Percentiles rank a stretch among this genome's conserved stretches.
Conservation (phyloP, 2,797 vertebrate species). For the Hyperoplus immaculatus region DNA sequence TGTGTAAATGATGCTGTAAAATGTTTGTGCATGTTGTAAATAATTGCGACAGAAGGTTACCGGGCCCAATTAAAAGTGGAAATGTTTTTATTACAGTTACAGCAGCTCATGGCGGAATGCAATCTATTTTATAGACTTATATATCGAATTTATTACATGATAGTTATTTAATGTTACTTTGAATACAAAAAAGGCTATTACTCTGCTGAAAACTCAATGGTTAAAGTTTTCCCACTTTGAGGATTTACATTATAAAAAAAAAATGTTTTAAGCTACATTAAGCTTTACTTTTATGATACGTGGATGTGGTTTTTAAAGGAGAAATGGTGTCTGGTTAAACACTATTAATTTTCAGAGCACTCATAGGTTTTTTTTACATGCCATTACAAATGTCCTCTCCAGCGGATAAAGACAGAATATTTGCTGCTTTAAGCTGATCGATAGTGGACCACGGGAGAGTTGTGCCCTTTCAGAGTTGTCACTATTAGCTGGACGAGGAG, state of each 20-base stretch:
- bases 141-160: conserved; percentile 6
- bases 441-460: conserved; percentile 67
- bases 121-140: conserved; percentile 1
- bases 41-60: conserved; percentile 16
- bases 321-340: conserved; percentile 17
- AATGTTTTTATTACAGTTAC: conserved; percentile 13
- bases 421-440: conserved; percentile 61
- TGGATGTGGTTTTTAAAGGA: not conserved
- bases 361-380: conserved; percentile 28
- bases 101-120: conserved; percentile 20
- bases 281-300: conserved; percentile 11
- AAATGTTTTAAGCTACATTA: conserved; percentile 20
- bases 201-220: no score
- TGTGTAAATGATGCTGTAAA: not conserved
- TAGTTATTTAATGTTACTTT: conserved; percentile 12
- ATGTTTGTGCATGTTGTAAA: conserved; percentile 1
- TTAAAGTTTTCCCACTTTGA: not conserved
- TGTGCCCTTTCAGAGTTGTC: conserved; percentile 61
- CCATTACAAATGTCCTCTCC: conserved; percentile 54
- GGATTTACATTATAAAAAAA: conserved; percentile 12
- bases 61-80: not conserved
- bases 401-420: conserved; percentile 59
- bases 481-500: conserved; percentile 44
- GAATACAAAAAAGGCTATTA: no score
- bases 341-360: conserved; percentile 1